phyloP scores from a whole-genome alignment of 1,140 invertebrate genomes.

The Medauroidea extradentata region DNA sequence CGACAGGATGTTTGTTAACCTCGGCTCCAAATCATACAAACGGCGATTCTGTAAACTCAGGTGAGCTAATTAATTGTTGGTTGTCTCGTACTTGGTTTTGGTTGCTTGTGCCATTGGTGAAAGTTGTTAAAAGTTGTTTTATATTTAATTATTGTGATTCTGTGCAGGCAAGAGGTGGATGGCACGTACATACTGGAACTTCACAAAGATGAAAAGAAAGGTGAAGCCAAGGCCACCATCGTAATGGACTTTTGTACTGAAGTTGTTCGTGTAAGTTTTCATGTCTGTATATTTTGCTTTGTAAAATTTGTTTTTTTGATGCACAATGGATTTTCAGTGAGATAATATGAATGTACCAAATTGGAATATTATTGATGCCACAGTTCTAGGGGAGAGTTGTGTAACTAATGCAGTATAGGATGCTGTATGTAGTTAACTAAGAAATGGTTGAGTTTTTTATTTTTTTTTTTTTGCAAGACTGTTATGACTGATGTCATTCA shows the following conservation, averaged over 20 bases:
- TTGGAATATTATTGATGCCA: too few species aligned
- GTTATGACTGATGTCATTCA: too few species aligned
- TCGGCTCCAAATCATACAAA: conserved; percentile 87
- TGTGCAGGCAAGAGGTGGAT: conserved; percentile 73
- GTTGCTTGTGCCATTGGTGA: neutral
- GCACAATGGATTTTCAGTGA: neutral
- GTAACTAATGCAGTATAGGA: too few species aligned
- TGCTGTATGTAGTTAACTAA: too few species aligned
- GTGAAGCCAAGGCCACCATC: conserved; percentile 85
- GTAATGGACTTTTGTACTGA: conserved; percentile 90
- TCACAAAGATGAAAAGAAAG: conserved; percentile 89
- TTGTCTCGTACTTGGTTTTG: neutral
- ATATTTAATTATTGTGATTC: neutral
- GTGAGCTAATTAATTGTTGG: neutral
- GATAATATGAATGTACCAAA: too few species aligned
- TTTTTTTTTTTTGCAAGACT: too few species aligned
- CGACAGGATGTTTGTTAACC: conserved; percentile 79
- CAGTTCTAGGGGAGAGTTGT: too few species aligned
- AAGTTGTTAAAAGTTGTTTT: neutral
- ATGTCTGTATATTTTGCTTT: neutral
- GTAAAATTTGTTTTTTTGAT: neutral
- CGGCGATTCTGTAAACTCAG: conserved; percentile 77
- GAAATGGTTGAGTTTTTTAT: too few species aligned
- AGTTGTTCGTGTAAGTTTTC: conserved; percentile 64
- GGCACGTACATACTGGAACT: conserved; percentile 87